Conservation (phyloP, 2,113 vertebrate species). For the Vulpes vulpes region DNA sequence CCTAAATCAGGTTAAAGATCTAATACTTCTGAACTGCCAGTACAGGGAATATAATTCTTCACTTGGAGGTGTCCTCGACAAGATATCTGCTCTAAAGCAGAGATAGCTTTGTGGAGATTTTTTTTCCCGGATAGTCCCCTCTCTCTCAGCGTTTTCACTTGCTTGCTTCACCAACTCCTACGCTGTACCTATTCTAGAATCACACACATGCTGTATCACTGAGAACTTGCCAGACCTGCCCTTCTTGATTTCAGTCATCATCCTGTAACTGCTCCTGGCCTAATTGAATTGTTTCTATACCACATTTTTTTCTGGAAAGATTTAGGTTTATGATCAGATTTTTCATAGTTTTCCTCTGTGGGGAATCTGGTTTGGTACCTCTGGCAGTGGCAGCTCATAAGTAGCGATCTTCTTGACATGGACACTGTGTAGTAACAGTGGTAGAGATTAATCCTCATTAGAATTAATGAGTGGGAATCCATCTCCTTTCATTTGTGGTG, state of each 20-base stretch:
- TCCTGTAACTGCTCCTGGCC: background rate
- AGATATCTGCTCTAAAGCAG: background rate
- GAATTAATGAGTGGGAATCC: background rate
- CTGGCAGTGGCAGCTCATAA: background rate
- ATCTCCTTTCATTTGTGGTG: background rate
- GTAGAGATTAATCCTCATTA: background rate
- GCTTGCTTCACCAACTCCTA: background rate
- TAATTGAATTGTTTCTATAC: background rate
- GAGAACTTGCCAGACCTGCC: background rate
- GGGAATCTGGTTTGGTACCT: background rate
- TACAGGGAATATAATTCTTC: background rate
- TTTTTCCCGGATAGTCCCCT: background rate
- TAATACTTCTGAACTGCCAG: background rate
- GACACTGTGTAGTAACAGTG: background rate
- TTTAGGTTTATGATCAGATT: background rate
- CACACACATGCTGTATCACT: background rate
- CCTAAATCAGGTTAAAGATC: background rate
- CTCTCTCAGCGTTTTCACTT: background rate
- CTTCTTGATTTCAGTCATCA: background rate
- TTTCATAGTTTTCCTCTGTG: background rate
- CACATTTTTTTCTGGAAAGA: background rate
- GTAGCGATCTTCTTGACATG: background rate
- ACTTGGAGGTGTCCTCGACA: background rate
- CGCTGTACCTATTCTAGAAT: background rate
- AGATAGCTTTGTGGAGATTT: background rate